phyloP scores from a whole-genome alignment of 64 coral and sea anemone species.

The Stichodactyla helianthus region DNA sequence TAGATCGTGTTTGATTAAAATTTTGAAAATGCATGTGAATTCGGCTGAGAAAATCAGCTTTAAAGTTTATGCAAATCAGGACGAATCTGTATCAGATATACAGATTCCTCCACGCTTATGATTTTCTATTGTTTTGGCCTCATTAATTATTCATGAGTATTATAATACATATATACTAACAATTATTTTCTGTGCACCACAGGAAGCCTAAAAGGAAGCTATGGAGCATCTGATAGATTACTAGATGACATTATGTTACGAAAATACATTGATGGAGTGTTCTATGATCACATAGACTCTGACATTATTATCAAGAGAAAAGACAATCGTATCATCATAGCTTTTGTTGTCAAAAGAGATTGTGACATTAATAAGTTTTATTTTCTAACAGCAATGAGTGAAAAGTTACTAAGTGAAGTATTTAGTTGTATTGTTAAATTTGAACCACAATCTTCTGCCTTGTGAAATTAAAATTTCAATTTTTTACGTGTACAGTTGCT shows the following conservation, averaged over 20 bases:
- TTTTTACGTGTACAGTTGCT: too few species aligned
- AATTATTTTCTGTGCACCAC: background rate
- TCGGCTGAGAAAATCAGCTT: too few species aligned
- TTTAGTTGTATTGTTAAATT: constrained; percentile 85
- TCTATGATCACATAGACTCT: constrained; percentile 82
- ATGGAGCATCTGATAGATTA: constrained; percentile 80
- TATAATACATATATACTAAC: too few species aligned
- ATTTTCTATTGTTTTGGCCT: too few species aligned
- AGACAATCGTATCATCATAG: constrained; percentile 83
- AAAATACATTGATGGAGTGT: constrained; percentile 92
- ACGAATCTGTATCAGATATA: too few species aligned
- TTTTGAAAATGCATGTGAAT: too few species aligned
- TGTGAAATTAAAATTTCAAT: background rate
- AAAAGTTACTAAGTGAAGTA: constrained; percentile 74
- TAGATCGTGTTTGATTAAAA: too few species aligned
- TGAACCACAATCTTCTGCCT: constrained; percentile 58
- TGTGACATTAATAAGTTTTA: constrained; percentile 76
- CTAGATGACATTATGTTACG: constrained; percentile 95
- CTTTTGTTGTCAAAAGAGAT: constrained; percentile 61
- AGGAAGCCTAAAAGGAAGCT: constrained; percentile 88
- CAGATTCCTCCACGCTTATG: too few species aligned
- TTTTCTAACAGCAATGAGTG: constrained; percentile 86
- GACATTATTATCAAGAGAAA: constrained; percentile 92
- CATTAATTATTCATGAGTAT: too few species aligned
- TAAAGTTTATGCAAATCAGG: too few species aligned